A percentile compares a stretch with the other conserved stretches of the same genome.
These are phyloP conservation scores for Agraylea sexmaculata DNA, from an alignment of 1,140 invertebrate species.

Conservation along the genomic window DNA sequence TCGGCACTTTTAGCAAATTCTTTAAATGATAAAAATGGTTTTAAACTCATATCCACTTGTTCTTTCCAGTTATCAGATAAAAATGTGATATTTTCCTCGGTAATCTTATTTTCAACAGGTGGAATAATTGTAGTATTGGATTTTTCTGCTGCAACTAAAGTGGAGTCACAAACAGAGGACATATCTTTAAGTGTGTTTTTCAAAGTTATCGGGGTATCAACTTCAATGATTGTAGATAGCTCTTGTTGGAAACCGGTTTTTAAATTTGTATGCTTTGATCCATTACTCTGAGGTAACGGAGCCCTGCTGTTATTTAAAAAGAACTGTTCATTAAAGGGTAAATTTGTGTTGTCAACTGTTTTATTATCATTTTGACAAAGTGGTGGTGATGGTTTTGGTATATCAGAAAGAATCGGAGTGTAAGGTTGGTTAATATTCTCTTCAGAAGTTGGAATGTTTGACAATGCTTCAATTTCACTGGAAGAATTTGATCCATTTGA, in stretches of 20 bases:
- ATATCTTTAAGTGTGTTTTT: constrained; percentile 20
- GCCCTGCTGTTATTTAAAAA: constrained; percentile 23
- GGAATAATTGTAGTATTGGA: constrained; percentile 13
- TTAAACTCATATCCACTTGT: constrained; percentile 26
- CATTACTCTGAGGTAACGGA: constrained; percentile 20
- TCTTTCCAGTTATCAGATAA: constrained; percentile 2
- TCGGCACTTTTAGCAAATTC: constrained; percentile 33
- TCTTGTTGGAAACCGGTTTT: constrained; percentile 42
- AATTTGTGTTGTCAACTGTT: constrained; percentile 8
- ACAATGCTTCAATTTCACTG: constrained; percentile 6
- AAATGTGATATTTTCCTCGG: neutral
- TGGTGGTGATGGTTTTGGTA: constrained; percentile 1
- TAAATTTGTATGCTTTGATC: constrained; percentile 26
- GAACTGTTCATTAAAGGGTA: constrained; percentile 10
- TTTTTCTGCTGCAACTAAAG: constrained; percentile 22
- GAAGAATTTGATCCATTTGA: constrained; percentile 11
- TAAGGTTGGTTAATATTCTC: neutral
- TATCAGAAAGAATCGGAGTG: constrained; percentile 3
- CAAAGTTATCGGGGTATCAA: constrained; percentile 42
- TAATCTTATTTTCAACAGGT: constrained; percentile 8
- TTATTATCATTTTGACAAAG: constrained; percentile 1
- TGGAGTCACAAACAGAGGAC: constrained; percentile 26
- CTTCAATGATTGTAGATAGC: constrained; percentile 53
- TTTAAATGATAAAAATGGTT: constrained; percentile 34
- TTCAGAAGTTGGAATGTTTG: constrained; percentile 1